Conservation (phyloP, 92 coral and sea anemone species). For the Nematostella vectensis region DNA sequence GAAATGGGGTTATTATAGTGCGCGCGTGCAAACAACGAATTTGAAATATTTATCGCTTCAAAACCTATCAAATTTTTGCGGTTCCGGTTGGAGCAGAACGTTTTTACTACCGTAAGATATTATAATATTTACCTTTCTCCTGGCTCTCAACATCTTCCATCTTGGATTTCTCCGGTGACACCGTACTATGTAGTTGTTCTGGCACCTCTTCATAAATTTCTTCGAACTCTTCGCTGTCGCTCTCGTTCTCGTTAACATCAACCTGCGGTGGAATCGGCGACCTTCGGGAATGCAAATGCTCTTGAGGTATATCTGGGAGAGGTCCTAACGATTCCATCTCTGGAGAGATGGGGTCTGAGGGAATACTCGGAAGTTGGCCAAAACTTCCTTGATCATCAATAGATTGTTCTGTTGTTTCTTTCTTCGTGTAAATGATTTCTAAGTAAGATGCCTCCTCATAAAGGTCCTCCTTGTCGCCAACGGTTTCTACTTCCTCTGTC, state of each 20-base stretch:
- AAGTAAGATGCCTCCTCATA: constrained; percentile 39
- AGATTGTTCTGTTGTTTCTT: constrained; percentile 3
- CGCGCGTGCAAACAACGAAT: too few relatives aligned
- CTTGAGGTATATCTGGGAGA: constrained; percentile 63
- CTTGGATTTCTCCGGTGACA: too few relatives aligned
- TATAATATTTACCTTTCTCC: too few relatives aligned
- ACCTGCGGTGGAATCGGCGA: constrained; percentile 13
- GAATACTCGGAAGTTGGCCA: constrained; percentile 3
- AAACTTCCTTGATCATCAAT: neutral
- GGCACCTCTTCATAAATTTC: constrained; percentile 70
- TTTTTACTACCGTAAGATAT: too few relatives aligned
- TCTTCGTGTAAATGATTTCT: constrained; percentile 35
- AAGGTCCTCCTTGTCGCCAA: constrained; percentile 14
- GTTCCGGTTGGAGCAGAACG: too few relatives aligned
- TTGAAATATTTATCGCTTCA: too few relatives aligned
- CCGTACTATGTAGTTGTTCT: too few relatives aligned
- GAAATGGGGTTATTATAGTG: too few relatives aligned
- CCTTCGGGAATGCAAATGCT: constrained; percentile 37
- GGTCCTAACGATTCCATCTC: constrained; percentile 66
- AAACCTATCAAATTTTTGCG: too few relatives aligned
- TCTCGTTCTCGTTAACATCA: constrained; percentile 20
- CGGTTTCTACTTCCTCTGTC: constrained; percentile 11
- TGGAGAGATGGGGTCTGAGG: constrained; percentile 18
- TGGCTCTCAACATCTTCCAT: too few relatives aligned
- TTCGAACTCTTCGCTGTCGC: constrained; percentile 34